Conservation (phyloP, 2,888 invertebrate genomes). For the Stenodera caucasica region DNA sequence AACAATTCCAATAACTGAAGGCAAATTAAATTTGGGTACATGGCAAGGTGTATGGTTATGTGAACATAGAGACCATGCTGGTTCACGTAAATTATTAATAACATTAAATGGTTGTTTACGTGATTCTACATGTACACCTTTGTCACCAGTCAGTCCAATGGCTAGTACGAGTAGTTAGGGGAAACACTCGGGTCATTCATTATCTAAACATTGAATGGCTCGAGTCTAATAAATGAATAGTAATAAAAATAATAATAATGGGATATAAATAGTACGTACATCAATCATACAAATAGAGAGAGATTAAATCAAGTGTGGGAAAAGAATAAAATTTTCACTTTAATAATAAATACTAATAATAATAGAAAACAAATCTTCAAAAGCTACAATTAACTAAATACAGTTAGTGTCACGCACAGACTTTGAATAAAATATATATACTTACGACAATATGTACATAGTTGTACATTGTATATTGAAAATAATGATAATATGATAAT, state of each 20-base stretch:
- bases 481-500: background rate
- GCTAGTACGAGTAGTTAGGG: constrained; percentile 93
- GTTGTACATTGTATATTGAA: constrained; percentile 52
- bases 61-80: constrained; percentile 96
- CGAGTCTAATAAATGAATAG: constrained; percentile 46
- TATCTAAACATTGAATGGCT: constrained; percentile 56
- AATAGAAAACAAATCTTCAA: constrained; percentile 14
- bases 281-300: background rate
- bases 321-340: too few relatives aligned
- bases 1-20: constrained; percentile 95
- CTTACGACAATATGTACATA: constrained; percentile 58
- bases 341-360: constrained; percentile 1
- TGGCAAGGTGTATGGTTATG: constrained; percentile 99
- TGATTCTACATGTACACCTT: constrained; percentile 82
- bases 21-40: constrained; percentile 91
- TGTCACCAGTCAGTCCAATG: constrained; percentile 82
- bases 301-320: background rate
- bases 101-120: constrained; percentile 89
- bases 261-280: background rate
- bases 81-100: constrained; percentile 81
- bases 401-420: constrained; percentile 45
- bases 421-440: constrained; percentile 47
- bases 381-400: constrained; percentile 17
- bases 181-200: constrained; percentile 61
- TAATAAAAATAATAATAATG: constrained; percentile 12